Base-by-base conservation (phyloP, 2,113 vertebrate species). In the Chionis minor region DNA sequence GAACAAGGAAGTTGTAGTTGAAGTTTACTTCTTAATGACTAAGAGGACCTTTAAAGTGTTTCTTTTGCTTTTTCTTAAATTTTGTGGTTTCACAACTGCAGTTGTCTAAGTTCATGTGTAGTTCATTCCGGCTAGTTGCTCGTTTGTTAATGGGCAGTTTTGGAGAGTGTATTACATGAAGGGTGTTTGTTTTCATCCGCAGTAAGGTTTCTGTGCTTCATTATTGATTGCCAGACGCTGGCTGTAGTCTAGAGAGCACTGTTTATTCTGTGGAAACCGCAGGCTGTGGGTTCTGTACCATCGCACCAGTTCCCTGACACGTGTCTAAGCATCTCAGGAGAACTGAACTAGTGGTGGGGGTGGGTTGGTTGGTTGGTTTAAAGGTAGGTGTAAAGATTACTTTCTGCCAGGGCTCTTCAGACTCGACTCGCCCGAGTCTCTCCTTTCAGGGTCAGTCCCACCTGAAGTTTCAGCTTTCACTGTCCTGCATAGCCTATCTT, bases 381-480 rank as follows among this genome's bases (percentile, higher is more conserved):
- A 51, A 24, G 33, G 47, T 16, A 35, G 55, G 47, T 79, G 14
- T 67, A 45, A 66, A 81, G 66, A 24, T 93, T 65, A 11, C 63
- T 61, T 80, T 32, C 70, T 93, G 75, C 30, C 58, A 86, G 81
- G 55, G n/a, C 74, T 79, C 73, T 52, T 69, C 12, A 30, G 88
- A 24, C 49, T 61, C 47, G 51, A 10, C 49, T 90, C 52, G 40
- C 4, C 35, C 2, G 23, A 52, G 86, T 73, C 62, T 94, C 72
- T 38, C 21, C n/a, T 93, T 80, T 92, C 94, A 90, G 86, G 55
- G 47, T 91, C 77, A 75, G 63, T 63, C 45, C 32, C 49, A 44
- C 44, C 77, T 93, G 66, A 32, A 65, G 83, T 85, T 90, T 94
- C 79, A 84, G 61, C 52, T 94, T 96, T 95, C 81, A 79, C 49